phyloP scores from a whole-genome alignment of 53 echinoderm and acorn worm genomes.

The Apostichopus leukothele region DNA sequence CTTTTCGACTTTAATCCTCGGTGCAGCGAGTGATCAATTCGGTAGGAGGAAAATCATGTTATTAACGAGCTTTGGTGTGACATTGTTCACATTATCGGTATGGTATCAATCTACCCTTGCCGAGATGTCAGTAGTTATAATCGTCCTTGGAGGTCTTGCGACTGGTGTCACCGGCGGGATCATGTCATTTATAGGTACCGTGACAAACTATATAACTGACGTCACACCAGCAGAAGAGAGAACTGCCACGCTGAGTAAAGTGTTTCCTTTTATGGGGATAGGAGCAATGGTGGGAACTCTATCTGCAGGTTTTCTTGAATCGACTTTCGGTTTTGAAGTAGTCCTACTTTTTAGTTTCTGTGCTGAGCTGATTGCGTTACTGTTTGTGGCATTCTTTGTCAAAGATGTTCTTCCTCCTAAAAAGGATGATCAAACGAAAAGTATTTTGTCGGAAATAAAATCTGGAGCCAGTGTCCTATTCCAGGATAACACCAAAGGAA shows the following conservation, averaged over 20 bases:
- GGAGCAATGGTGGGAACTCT: conserved; percentile 67
- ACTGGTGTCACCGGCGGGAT: conserved; percentile 76
- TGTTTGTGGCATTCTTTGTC: conserved; percentile 51
- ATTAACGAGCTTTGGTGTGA: conserved; percentile 59
- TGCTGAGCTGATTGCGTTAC: conserved; percentile 34
- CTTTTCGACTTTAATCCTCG: conserved; percentile 69
- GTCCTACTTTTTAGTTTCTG: conserved; percentile 50
- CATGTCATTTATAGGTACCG: conserved; percentile 70
- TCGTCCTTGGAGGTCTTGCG: conserved; percentile 51
- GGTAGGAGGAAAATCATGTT: conserved; percentile 71
- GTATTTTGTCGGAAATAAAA: conserved; percentile 46
- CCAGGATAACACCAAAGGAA: conserved; percentile 21
- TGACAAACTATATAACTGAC: conserved; percentile 79
- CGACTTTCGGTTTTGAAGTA: conserved; percentile 48
- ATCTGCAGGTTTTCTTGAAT: conserved; percentile 58
- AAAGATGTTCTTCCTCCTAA: conserved; percentile 38
- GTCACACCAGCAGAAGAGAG: conserved; percentile 68
- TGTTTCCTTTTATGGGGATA: conserved; percentile 77
- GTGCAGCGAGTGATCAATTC: conserved; percentile 72
- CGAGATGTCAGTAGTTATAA: conserved; percentile 37
- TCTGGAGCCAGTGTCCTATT: conserved; percentile 53
- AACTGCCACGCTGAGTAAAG: conserved; percentile 65
- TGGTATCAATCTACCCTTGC: conserved; percentile 50
- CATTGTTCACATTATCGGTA: conserved; percentile 45
- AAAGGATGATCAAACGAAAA: background rate